Evolutionary conservation across 2,888 invertebrate species (phyloP), one percentile per base, ranked within the genome.

Genomic region (Ypsolopha scabrella): DNA sequence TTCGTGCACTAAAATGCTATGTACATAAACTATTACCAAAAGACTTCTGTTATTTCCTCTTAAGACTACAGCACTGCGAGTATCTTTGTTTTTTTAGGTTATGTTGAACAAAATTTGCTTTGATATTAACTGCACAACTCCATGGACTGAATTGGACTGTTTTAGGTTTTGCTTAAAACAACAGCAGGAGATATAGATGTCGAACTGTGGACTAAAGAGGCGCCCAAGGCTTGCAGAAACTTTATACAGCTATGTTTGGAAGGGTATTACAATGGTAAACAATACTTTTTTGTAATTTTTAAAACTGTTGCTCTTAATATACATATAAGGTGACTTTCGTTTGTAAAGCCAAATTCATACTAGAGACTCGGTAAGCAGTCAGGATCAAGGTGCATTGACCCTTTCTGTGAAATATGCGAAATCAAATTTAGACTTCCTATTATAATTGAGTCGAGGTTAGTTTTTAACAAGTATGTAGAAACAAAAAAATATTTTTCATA

Each of bases 211-310:
- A 91, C 97, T 0, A 95, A 96, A 70, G 99, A 99, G 86, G 91
- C 97, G 0, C 99, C 99, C 0, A 94, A 95, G 77, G 96, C 99
- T 6, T 94, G 94, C 66, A 88, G 94, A 52, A 98, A 98, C 77
- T 98, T 98, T 69, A 91, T 99, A 49, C 99, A 99, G 73, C 83
- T 99, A 4, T 99, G 98, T 69, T 85, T 98, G 90, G 99, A 99
- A 83, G 95, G 95, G 4, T 98, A 97, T 79, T 99, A 98, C 70
- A 90, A 97, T 80, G 91, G 91, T 85, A 54, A 61, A 11, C 11
- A 6, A 3, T 6, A 9, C 6, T 39, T 39, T 39, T 3, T 39
- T 39, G 11, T n/a, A n/a, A 39, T 39, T 39, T 39, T 39, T 39
- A 2, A n/a, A n/a, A 39, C 39, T 39, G 39, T n/a, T 39, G 39